phyloP scores from a whole-genome alignment of 2,797 vertebrate species.

The Pachyuromys duprasi region DNA sequence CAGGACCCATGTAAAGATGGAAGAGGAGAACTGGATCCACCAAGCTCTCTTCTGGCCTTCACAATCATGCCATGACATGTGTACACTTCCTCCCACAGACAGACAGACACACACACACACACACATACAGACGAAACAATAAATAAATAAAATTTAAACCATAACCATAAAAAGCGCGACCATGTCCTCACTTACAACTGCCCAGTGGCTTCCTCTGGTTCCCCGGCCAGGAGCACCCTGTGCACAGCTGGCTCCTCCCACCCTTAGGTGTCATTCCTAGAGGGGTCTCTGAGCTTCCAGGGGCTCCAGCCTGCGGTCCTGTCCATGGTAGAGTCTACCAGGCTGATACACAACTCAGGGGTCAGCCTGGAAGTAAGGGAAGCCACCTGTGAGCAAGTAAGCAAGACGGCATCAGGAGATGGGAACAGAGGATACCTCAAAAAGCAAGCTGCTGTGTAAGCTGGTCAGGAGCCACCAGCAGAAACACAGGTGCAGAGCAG shows the following conservation, averaged over 20 bases:
- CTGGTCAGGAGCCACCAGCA: not conserved
- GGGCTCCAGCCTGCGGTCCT: not conserved
- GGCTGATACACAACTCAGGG: not conserved
- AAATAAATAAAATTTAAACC: not conserved
- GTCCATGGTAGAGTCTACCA: not conserved
- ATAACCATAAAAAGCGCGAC: not conserved
- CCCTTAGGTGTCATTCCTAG: not conserved
- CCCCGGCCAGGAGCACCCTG: not conserved
- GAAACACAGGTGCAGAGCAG: not conserved
- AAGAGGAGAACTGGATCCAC: not conserved
- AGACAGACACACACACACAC: not conserved
- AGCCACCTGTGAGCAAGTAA: not conserved
- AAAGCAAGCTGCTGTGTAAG: not conserved
- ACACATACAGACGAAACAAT: not conserved
- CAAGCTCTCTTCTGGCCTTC: not conserved
- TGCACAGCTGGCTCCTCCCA: not conserved
- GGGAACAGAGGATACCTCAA: not conserved
- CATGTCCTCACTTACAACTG: not conserved
- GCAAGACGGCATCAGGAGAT: not conserved
- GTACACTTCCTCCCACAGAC: not conserved
- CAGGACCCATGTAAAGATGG: not conserved
- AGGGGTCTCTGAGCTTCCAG: not conserved
- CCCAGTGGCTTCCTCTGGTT: not conserved
- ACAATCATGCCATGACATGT: not conserved
- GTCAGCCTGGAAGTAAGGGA: not conserved